Conservation (phyloP, 2,113 vertebrate species). For the Psophia crepitans region DNA sequence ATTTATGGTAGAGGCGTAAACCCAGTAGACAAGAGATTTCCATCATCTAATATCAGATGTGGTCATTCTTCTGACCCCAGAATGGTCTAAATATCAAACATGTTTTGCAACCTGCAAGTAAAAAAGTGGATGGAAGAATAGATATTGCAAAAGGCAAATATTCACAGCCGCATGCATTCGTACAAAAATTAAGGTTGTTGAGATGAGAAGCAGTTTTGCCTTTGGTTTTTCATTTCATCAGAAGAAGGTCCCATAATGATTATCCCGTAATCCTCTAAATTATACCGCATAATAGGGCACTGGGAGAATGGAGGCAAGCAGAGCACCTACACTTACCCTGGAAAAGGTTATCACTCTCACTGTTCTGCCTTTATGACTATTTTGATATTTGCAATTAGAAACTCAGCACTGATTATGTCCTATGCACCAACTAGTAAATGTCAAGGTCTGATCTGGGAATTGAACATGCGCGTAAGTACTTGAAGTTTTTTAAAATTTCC, state of each 20-base stretch:
- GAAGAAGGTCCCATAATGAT: neutral
- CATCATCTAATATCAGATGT: neutral
- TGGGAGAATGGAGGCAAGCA: neutral
- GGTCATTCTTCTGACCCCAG: neutral
- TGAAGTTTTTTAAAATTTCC: rapidly evolving
- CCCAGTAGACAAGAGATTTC: neutral
- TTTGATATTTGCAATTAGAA: neutral
- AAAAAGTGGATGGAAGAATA: neutral
- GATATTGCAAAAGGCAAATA: neutral
- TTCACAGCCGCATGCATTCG: neutral
- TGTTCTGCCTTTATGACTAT: neutral
- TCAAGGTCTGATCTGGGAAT: neutral
- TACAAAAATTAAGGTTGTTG: neutral
- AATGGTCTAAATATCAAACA: neutral
- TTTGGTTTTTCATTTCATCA: neutral
- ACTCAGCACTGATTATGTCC: neutral
- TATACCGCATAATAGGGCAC: neutral
- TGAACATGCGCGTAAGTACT: neutral
- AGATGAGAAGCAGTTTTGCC: neutral
- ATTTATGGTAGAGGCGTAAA: neutral
- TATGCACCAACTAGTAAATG: neutral
- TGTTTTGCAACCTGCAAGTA: neutral
- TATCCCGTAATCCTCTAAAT: neutral
- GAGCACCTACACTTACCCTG: neutral
- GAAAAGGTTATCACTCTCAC: neutral